phyloP scores from a whole-genome alignment of 2,888 invertebrate genomes.

The Zele albiditarsus region DNA sequence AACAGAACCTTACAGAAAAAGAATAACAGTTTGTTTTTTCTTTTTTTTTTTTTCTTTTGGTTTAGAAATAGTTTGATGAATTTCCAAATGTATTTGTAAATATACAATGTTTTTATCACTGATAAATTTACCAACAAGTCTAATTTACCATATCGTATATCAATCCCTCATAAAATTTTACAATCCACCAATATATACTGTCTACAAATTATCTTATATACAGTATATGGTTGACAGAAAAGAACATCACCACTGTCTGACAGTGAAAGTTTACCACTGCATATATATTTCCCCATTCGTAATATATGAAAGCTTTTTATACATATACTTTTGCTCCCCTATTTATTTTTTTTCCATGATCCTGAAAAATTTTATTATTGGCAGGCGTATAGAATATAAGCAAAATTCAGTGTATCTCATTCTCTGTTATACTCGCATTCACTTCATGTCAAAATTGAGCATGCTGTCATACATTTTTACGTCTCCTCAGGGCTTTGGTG shows the following conservation, averaged over 20 bases:
- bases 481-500: conserved; percentile 68
- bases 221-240: background rate
- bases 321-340: conserved; percentile 4
- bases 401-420: conserved; percentile 29
- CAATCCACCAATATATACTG: background rate
- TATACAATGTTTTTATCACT: no score
- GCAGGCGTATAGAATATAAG: conserved; percentile 43
- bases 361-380: conserved; percentile 64
- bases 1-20: no score
- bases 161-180: no score
- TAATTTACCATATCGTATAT: no score
- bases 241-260: conserved; percentile 3
- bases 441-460: conserved; percentile 56
- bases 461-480: conserved; percentile 65
- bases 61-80: no score
- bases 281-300: conserved; percentile 32
- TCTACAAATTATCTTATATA: conserved; percentile 1
- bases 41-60: no score
- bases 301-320: conserved; percentile 11
- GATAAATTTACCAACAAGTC: no score
- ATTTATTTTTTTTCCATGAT: conserved; percentile 36
- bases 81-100: no score
- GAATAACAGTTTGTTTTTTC: no score
- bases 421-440: conserved; percentile 24
- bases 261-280: conserved; percentile 45